phyloP scores from a whole-genome alignment of 2,888 invertebrate genomes.

The Dynastes tityus region DNA sequence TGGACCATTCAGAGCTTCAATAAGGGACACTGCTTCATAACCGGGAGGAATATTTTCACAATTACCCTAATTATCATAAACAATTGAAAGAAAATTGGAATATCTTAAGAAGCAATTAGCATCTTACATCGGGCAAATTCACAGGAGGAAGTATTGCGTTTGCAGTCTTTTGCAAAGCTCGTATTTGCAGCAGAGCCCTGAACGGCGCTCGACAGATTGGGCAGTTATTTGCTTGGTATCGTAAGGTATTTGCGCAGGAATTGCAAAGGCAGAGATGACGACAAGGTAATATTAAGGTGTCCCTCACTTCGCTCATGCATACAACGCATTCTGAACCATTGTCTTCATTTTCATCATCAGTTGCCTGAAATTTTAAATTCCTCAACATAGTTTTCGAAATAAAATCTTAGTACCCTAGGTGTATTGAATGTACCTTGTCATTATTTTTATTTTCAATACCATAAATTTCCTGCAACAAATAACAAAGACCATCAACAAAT shows the following conservation, averaged over 20 bases:
- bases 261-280: constrained; percentile 97
- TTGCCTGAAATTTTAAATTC: constrained; percentile 50
- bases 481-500: constrained; percentile 97
- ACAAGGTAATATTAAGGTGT: constrained; percentile 97
- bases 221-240: constrained; percentile 98
- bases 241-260: constrained; percentile 95
- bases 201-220: constrained; percentile 99
- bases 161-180: constrained; percentile 88
- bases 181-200: constrained; percentile 94
- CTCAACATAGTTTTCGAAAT: neutral
- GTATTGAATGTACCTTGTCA: constrained; percentile 71
- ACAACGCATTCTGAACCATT: constrained; percentile 99
- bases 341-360: constrained; percentile 91
- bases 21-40: constrained; percentile 93
- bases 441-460: constrained; percentile 98
- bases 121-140: constrained; percentile 79
- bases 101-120: constrained; percentile 17
- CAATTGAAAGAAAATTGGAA: neutral
- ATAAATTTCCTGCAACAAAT: constrained; percentile 98
- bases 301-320: constrained; percentile 98
- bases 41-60: constrained; percentile 90
- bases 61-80: constrained; percentile 50
- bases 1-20: constrained; percentile 97
- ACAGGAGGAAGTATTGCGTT: constrained; percentile 72
- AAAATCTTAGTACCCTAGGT: neutral